These are phyloP conservation scores for Eupithecia abbreviata DNA, from an alignment of 2,888 invertebrate genomes.

Conservation along the genomic window DNA sequence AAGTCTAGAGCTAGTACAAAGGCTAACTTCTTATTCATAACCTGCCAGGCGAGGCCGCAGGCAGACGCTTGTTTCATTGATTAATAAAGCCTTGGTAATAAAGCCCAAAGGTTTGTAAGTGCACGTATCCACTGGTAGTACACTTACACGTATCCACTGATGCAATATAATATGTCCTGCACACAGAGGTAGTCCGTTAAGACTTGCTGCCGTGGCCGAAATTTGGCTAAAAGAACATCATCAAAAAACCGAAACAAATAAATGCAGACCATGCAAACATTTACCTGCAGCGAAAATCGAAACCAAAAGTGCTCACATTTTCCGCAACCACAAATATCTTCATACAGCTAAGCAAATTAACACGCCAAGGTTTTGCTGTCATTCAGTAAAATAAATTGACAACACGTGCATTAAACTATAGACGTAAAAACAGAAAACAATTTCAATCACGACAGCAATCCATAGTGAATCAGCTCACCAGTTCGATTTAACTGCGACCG, in stretches of 20 bases:
- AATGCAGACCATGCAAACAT: not conserved
- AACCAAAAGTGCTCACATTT: not conserved
- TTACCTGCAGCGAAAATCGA: not conserved
- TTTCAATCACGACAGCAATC: not conserved
- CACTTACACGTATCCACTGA: too few relatives aligned
- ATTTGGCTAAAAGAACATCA: not conserved
- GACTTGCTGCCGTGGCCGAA: not conserved
- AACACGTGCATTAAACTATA: not conserved
- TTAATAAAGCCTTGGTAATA: not conserved
- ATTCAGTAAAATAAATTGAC: not conserved
- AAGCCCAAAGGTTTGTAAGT: not conserved
- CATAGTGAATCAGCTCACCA: not conserved
- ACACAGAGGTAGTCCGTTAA: not conserved
- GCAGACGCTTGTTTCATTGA: not conserved
- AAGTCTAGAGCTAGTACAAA: not conserved
- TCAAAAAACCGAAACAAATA: not conserved
- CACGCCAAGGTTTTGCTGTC: not conserved
- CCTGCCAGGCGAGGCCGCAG: not conserved
- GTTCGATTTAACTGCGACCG: conserved; percentile 4
- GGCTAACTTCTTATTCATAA: not conserved
- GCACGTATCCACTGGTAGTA: not conserved
- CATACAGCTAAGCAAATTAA: too few relatives aligned
- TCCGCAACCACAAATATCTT: not conserved
- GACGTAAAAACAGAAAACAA: not conserved
- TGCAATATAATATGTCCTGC: not conserved